Evolutionary conservation across 2,113 vertebrate genomes (phyloP).

Genomic region (Pelvicachromis taeniatus): DNA sequence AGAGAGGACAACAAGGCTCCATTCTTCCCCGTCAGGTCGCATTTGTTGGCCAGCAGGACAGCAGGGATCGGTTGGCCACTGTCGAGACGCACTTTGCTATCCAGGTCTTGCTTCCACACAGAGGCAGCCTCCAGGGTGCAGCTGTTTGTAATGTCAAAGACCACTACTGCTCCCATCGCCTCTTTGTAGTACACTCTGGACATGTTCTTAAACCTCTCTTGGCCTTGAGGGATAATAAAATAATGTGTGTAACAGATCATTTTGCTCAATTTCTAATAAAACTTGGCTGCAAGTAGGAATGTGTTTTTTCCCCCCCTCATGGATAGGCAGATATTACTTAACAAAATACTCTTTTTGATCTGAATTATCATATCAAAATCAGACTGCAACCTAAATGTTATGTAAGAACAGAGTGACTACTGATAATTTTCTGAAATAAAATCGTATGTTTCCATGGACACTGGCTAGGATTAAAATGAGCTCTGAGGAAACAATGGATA

Average conservation of each 20-base stretch:
- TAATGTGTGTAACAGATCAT: not conserved
- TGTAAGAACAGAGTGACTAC: not conserved
- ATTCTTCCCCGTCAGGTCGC: slow-evolving; percentile 76
- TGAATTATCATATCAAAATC: not conserved
- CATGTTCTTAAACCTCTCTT: slow-evolving; percentile 84
- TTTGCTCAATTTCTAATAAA: not conserved
- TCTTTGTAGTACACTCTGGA: slow-evolving; percentile 85
- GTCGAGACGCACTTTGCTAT: slow-evolving; percentile 79
- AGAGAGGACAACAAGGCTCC: slow-evolving; percentile 61
- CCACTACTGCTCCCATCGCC: slow-evolving; percentile 82
- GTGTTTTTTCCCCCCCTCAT: not conserved
- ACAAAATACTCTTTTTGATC: not conserved
- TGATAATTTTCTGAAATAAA: not conserved
- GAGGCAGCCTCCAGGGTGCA: slow-evolving; percentile 80
- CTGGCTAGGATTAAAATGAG: not conserved
- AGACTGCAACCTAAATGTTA: not conserved
- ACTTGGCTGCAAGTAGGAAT: not conserved
- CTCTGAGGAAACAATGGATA: not conserved
- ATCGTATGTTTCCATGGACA: not conserved
- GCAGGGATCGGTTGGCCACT: slow-evolving; percentile 77
- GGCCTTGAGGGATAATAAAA: slow-evolving; percentile 60
- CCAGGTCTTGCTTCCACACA: slow-evolving; percentile 85
- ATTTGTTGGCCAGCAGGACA: slow-evolving; percentile 85
- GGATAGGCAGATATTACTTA: not conserved
- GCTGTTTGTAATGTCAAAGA: slow-evolving; percentile 80